Evolutionary conservation across 2,113 vertebrate genomes (phyloP).

Genomic region (Larimichthys crocea): DNA sequence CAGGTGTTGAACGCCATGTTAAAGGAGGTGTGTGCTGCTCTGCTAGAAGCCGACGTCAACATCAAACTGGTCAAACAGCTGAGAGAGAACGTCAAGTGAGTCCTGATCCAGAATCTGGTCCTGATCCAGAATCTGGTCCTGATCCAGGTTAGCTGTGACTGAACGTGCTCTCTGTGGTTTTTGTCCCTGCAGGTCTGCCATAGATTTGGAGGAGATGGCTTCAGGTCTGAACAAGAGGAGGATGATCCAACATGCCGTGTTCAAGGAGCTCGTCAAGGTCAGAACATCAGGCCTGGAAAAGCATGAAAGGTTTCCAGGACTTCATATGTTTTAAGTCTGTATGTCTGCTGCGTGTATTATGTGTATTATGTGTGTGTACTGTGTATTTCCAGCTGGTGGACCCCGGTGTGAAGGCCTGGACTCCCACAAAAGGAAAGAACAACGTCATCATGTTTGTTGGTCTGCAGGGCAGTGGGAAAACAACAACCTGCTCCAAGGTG

Average conservation of each 20-base stretch:
- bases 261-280: slow-evolving; percentile 99
- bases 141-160: background rate
- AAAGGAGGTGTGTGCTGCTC: slow-evolving; percentile 97
- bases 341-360: background rate
- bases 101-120: too few species aligned
- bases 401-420: slow-evolving; percentile 99
- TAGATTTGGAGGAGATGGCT: slow-evolving; percentile 99
- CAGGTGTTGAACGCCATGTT: slow-evolving; percentile 99
- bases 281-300: background rate
- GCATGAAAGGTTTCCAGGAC: background rate
- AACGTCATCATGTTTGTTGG: slow-evolving; percentile 99
- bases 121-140: too few species aligned
- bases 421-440: slow-evolving; percentile 98
- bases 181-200: slow-evolving; percentile 88
- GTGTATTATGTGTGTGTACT: background rate
- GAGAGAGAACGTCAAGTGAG: slow-evolving; percentile 98
- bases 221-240: slow-evolving; percentile 99
- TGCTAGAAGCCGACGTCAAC: slow-evolving; percentile 98
- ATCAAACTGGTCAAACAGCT: slow-evolving; percentile 98
- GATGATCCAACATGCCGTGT: slow-evolving; percentile 99
- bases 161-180: background rate
- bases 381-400: slow-evolving; percentile 91
- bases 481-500: slow-evolving; percentile 99
- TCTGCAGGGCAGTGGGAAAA: slow-evolving; percentile 98
- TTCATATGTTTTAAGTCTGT: background rate